These are phyloP conservation scores for Albula goreensis DNA, from an alignment of 2,113 vertebrate species.

Conservation along the genomic window DNA sequence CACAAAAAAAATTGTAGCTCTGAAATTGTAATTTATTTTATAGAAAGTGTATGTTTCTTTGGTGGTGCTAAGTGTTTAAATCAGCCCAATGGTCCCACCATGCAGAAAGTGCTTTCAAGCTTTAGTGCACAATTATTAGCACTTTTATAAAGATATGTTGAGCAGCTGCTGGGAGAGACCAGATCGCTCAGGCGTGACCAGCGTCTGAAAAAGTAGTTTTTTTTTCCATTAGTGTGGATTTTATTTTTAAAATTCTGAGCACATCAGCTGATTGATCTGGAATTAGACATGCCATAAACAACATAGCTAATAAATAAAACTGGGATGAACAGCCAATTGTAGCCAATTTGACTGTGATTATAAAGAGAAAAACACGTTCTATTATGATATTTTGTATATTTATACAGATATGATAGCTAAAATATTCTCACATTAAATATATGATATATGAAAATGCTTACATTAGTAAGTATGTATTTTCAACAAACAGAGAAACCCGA, in stretches of 20 bases:
- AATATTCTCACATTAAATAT: too few relatives aligned
- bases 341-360: too few relatives aligned
- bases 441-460: too few relatives aligned
- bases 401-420: too few relatives aligned
- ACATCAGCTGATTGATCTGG: constrained; percentile 12
- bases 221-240: not conserved
- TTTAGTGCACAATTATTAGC: not conserved
- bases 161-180: not conserved
- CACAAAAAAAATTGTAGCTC: not conserved
- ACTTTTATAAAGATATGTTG: constrained; percentile 2
- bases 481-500: too few relatives aligned
- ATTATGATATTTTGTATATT: too few relatives aligned
- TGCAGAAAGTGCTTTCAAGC: not conserved
- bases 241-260: not conserved
- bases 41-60: too few relatives aligned
- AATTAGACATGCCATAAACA: constrained; percentile 5
- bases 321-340: not conserved
- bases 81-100: not conserved
- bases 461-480: too few relatives aligned
- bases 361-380: too few relatives aligned
- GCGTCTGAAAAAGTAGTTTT: not conserved
- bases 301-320: not conserved
- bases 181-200: constrained; percentile 10
- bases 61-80: not conserved
- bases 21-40: too few relatives aligned